These are phyloP conservation scores for Mesodorylaimus sp. DNA, from an alignment of 2,888 invertebrate genomes.

Conservation along the genomic window DNA sequence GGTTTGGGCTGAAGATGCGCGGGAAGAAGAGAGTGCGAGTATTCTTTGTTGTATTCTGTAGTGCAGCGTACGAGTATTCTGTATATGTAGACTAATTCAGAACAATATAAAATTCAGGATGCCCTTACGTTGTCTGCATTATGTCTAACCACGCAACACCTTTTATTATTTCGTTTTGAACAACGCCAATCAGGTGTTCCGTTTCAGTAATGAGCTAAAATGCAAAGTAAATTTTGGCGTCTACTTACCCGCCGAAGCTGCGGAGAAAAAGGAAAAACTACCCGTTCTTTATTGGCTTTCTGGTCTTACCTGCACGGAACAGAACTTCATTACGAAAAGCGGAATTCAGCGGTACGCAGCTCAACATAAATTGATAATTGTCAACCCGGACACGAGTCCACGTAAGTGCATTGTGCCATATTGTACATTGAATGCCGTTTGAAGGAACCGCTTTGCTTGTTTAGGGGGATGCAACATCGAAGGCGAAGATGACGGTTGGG, in stretches of 20 bases:
- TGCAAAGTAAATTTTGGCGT: constrained; percentile 85
- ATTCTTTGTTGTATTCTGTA: no score
- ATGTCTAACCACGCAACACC: no score
- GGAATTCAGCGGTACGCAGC: constrained; percentile 83
- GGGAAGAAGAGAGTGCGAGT: no score
- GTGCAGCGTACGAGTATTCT: no score
- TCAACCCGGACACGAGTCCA: constrained; percentile 90
- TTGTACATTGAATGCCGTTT: constrained; percentile 1
- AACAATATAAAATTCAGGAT: no score
- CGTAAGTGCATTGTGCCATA: constrained; percentile 26
- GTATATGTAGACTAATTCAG: no score
- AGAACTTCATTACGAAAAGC: constrained; percentile 82
- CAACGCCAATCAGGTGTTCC: constrained; percentile 10
- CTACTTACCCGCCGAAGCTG: constrained; percentile 57
- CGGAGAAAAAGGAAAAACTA: constrained; percentile 21
- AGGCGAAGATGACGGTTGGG: constrained; percentile 76
- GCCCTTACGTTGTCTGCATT: no score
- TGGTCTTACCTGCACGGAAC: constrained; percentile 71
- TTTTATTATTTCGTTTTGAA: no score
- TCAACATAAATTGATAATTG: constrained; percentile 61
- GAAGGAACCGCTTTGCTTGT: constrained; percentile 13
- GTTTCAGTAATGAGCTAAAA: constrained; percentile 47
- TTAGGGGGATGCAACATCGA: constrained; percentile 53
- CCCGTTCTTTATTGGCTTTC: constrained; percentile 23
- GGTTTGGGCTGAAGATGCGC: no score